Base-by-base conservation (phyloP, 2,113 vertebrate genomes). In the Clarias macrocephalus region DNA sequence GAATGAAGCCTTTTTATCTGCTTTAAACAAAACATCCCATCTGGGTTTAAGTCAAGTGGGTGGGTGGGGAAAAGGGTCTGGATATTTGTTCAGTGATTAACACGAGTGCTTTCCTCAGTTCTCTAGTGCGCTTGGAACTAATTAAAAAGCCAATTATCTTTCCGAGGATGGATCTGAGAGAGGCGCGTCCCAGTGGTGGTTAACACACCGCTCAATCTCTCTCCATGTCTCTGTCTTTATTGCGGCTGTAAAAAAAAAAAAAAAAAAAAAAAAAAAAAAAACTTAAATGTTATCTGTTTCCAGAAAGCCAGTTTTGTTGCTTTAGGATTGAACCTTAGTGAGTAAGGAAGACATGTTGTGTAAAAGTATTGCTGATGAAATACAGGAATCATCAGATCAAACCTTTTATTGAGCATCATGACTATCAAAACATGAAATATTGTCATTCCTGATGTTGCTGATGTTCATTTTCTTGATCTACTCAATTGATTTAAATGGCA, bases 121-220 rank as follows among this genome's bases (percentile, higher is more conserved):
- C 76, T 84, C 84, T 66, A 80, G 48, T 75, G 12, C 66, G 52
- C 85, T 90, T 90, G 90, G 87, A 92, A 90, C 90, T 94, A 93
- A 94, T 94, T 93, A 93, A 89, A 91, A 59, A 85, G 91, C 91
- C 86, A 85, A 91, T 93, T 93, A 92, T 93, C 87, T 83, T 84
- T 86, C 65, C 85, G 85, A 84, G 86, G 89, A 88, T 92, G 57
- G 57, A 85, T 86, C 68, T 88, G 57, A 60, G 56, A 84, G 52
- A 37, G 65, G 25, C 70, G 33, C 8, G 65, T 90, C 37, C 42
- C 88, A 68, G 87, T 84, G 90, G 89, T 85, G 90, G 77, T 88
- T 86, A 92, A 85, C 89, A 88, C 90, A 89, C 91, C 23, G 83
- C 88, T 89, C 91, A 89, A 94, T 94, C 90, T 86, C 18, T 81